Percentiles rank a stretch among this genome's conserved stretches.
Evolutionary conservation across 2,797 vertebrate genomes (phyloP).

Genomic region (Clamator glandarius): DNA sequence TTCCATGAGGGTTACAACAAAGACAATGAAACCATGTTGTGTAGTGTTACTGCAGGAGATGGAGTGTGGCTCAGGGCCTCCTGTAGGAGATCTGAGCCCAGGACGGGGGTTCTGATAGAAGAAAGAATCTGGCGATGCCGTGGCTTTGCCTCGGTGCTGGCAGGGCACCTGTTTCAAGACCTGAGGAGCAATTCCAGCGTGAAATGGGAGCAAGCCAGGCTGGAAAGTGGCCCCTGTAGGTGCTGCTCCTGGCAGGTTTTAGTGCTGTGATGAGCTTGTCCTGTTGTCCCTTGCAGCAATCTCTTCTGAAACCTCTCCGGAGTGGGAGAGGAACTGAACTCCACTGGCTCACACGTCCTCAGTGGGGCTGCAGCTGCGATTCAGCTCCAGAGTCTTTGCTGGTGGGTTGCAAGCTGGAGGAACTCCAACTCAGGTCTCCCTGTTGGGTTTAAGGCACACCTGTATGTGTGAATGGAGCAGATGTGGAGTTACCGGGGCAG

Average conservation of each 20-base stretch:
- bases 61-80: neutral
- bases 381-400: neutral
- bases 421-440: neutral
- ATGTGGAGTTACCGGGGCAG: neutral
- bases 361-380: neutral
- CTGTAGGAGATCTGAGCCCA: neutral
- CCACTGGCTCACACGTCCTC: accelerated
- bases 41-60: neutral
- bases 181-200: accelerated
- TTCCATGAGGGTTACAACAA: neutral
- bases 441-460: neutral
- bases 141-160: neutral
- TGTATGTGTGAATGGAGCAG: accelerated
- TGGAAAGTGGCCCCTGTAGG: neutral
- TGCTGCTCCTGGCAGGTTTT: neutral
- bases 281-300: accelerated
- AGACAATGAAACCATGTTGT: neutral
- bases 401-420: neutral
- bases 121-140: neutral
- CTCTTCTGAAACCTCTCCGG: neutral
- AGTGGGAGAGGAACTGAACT: neutral
- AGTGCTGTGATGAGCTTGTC: neutral
- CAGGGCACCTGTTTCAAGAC: neutral
- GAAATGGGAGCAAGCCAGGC: neutral
- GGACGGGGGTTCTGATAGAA: neutral